Base-by-base conservation (phyloP, 2,888 invertebrate genomes). In the Hirtodrosophila alboralis region DNA sequence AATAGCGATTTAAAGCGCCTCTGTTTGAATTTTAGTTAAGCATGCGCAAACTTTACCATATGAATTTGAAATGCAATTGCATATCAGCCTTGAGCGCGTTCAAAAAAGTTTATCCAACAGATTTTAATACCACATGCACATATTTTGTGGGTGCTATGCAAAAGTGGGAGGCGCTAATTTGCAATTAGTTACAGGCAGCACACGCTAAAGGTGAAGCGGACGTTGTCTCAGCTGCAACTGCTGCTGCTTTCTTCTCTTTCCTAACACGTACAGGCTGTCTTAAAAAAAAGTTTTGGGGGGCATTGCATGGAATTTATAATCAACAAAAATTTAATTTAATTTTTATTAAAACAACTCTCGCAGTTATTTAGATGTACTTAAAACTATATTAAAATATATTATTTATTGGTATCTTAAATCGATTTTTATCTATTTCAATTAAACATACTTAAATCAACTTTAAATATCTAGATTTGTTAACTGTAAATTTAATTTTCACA, bases 31-130 rank as follows among this genome's bases (percentile, higher is more conserved):
- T 73, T 64, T 33, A 70, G 75, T 48, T 75, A 53, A 75, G 70
- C 66, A 54, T 51, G 52, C 52, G 47, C 57, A 58, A 68, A 77
- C 64, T 73, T 41, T 48, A 47, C 62, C 76, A 62, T 66, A 70
- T 79, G 69, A 77, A 75, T 75, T 66, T 56, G 51, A 60, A 75
- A 70, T 75, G 79, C 79, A 83, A 78, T 57, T 70, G 70, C 79
- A 75, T 31, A 57, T 60, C 53, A 49, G 67, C 63, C 69, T 57
- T 38, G 13, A 53, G 78, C 57, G 51, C 52, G 56, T 56, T 38
- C 43, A 9, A 34, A 9, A 54, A 75, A 78, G 45, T 68, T 75
- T 53, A 54, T 45, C 52, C 59, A 41, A 59, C 66, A 53, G 65
- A 54, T 65, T 70, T 59, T 38, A 67, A 70, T 65, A 34, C 65